Base-by-base conservation (phyloP, 1,140 invertebrate genomes). In the Procambarus virginalis region DNA sequence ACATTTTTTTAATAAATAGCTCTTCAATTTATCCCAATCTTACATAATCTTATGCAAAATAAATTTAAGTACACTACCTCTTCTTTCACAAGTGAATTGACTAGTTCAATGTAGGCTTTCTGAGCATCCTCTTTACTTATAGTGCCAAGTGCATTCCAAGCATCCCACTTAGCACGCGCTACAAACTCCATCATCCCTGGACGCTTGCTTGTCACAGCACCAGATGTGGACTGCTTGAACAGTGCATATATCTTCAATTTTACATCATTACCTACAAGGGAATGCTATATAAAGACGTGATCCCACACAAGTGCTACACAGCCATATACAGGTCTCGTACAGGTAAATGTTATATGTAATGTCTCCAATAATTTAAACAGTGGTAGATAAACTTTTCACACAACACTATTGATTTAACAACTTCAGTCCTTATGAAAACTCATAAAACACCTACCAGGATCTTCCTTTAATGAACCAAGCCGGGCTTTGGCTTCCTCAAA, bases 151-250 rank as follows among this genome's bases (percentile, higher is more conserved):
- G 91, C 86, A 92, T 94, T 95, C 96, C 96, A 96, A 8, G 95
- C 95, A 90, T 95, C 94, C 95, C 95, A 96, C 93, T 96, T 96
- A 10, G 95, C 95, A 91, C 95, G 94, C 4, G 95, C 95, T 64
- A 96, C 95, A 92, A 96, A 94, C 92, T 96, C 95, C 93, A 95
- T 94, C 94, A 95, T 94, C n/a, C 95, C 95, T 55, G 96, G 96
- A 87, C 95, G 95, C 34, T 94, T 93, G 8, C 93, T 93, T 80
- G 94, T 94, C 83, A 95, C 95, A 87, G 94, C 93, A 9, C 96
- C 96, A 78, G 93, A 92, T 0, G 95, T 96, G 5, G 95, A 94
- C 94, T 96, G 93, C 83, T 96, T 96, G 92, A 95, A 96, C 17
- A 96, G 93, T n/a, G 93, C 95, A 93, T 96, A 96, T 3, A 96